These are phyloP conservation scores for Gymnosoma rotundatum DNA, from an alignment of 2,888 invertebrate genomes.

Conservation along the genomic window DNA sequence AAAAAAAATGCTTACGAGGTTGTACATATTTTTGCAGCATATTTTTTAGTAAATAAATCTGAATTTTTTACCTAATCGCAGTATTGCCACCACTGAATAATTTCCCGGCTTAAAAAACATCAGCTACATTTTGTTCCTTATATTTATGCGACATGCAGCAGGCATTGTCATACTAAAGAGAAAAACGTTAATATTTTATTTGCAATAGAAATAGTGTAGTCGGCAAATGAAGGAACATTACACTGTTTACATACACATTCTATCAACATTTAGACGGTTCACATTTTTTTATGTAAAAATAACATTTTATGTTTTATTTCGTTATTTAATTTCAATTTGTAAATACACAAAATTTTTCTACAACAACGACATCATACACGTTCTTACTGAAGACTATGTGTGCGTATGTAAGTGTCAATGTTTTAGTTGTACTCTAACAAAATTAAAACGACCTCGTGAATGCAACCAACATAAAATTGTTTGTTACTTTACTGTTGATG, in stretches of 20 bases:
- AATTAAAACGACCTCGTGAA: constrained; percentile 34
- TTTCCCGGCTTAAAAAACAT: too few species aligned
- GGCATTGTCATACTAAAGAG: neutral
- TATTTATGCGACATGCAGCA: too few species aligned
- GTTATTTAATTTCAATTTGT: constrained; percentile 45
- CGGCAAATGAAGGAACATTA: constrained; percentile 3
- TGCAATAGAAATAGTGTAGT: constrained; percentile 45
- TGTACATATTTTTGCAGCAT: too few species aligned
- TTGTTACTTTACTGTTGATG: constrained; percentile 52
- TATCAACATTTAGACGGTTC: constrained; percentile 15
- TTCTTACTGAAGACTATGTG: neutral
- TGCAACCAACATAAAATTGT: constrained; percentile 58
- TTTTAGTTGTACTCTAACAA: neutral
- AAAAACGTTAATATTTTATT: neutral
- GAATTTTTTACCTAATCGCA: too few species aligned
- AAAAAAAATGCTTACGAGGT: too few species aligned
- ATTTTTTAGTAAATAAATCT: too few species aligned
- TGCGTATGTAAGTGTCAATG: constrained; percentile 7
- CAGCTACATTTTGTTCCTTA: too few species aligned
- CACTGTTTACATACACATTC: constrained; percentile 5
- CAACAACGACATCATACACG: neutral
- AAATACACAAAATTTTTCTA: constrained; percentile 32
- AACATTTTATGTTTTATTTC: constrained; percentile 64
- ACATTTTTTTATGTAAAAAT: constrained; percentile 55
- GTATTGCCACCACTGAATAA: too few species aligned